Conservation (phyloP, 2,888 invertebrate species). For the Agriopis marginaria region DNA sequence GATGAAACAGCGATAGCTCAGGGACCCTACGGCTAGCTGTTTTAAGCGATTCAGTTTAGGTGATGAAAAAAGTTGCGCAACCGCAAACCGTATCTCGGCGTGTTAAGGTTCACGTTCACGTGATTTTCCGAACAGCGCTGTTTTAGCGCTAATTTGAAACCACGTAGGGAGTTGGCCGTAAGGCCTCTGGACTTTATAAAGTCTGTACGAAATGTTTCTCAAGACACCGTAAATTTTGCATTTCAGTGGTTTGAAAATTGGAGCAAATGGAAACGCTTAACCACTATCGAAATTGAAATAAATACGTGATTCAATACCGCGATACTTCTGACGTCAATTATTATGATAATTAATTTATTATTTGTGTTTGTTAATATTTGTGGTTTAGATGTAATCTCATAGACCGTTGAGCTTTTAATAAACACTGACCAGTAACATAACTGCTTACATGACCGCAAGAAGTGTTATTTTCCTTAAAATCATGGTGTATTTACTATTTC, state of each 20-base stretch:
- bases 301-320: slow-evolving; percentile 43
- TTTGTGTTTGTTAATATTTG: slow-evolving; percentile 8
- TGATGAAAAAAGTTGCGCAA: too few relatives aligned
- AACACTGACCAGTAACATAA: neutral
- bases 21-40: too few relatives aligned
- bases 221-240: neutral
- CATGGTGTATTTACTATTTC: neutral
- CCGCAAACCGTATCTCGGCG: too few relatives aligned
- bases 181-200: neutral
- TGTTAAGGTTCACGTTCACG: too few relatives aligned
- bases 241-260: neutral
- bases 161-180: too few relatives aligned
- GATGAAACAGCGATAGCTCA: too few relatives aligned
- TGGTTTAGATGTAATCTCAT: slow-evolving; percentile 1
- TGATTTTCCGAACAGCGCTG: too few relatives aligned
- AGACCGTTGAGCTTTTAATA: slow-evolving; percentile 2
- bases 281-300: slow-evolving; percentile 35
- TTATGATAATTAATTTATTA: slow-evolving; percentile 9
- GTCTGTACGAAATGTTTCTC: neutral
- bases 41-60: too few relatives aligned
- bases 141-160: too few relatives aligned
- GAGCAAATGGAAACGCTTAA: slow-evolving; percentile 11
- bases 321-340: slow-evolving; percentile 1
- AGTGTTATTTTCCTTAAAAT: slow-evolving; percentile 1
- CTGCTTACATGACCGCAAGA: neutral